Evolutionary conservation across 2,797 vertebrate species (phyloP).

Genomic region (Chrysolophus pictus): DNA sequence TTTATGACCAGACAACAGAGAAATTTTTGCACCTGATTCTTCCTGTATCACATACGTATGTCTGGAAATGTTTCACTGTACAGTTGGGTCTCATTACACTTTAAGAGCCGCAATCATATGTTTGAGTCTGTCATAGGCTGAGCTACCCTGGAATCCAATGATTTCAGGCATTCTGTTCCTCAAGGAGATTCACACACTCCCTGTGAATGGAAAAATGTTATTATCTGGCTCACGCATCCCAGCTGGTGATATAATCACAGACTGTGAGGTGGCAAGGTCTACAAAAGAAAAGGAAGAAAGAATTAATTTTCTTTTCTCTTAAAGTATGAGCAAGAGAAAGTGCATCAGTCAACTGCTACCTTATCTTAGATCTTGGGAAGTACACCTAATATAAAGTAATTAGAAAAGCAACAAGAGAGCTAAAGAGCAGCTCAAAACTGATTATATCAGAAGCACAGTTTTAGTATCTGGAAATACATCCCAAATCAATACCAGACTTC

Average conservation of each 20-base stretch:
- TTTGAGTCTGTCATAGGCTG: not conserved
- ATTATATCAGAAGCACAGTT: not conserved
- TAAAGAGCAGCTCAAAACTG: not conserved
- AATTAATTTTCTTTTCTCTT: not conserved
- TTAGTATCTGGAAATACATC: not conserved
- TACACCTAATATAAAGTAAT: not conserved
- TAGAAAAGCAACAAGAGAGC: not conserved
- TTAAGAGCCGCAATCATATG: not conserved
- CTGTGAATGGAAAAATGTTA: not conserved
- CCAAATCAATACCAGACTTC: not conserved
- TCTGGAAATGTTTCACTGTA: conserved; percentile 21
- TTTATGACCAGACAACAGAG: not conserved
- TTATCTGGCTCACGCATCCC: not conserved
- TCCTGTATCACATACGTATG: not conserved
- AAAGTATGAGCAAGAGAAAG: not conserved
- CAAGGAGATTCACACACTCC: not conserved
- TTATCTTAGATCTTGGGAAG: not conserved
- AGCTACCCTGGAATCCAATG: not conserved
- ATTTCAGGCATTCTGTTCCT: conserved; percentile 19
- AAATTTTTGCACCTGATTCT: not conserved
- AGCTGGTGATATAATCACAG: not conserved
- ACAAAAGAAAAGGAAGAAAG: not conserved
- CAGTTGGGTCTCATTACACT: not conserved
- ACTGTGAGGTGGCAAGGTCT: not conserved
- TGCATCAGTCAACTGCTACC: not conserved